phyloP scores from a whole-genome alignment of 2,113 vertebrate species.

The Lycocorax pyrrhopterus region DNA sequence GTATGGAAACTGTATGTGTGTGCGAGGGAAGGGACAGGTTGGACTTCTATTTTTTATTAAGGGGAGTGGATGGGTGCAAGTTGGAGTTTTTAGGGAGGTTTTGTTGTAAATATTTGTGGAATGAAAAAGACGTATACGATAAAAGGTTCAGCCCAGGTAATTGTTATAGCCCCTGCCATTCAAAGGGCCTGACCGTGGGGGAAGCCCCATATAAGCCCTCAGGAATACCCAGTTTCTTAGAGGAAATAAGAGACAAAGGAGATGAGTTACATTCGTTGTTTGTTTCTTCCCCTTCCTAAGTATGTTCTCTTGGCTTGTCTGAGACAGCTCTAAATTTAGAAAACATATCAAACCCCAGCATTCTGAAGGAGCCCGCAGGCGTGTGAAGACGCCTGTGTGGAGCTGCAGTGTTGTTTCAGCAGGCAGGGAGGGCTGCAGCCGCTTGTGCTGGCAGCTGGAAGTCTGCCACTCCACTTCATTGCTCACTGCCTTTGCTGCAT shows the following conservation, averaged over 20 bases:
- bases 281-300: neutral
- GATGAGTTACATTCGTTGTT: neutral
- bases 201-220: neutral
- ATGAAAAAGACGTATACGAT: neutral
- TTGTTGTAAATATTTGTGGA: neutral
- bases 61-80: neutral
- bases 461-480: neutral
- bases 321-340: conserved; percentile 3
- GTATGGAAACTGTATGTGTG: neutral
- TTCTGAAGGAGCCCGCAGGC: neutral
- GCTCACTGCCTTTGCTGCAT: neutral
- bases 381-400: neutral
- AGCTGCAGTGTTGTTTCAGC: neutral
- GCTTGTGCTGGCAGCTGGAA: neutral
- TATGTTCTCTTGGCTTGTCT: neutral
- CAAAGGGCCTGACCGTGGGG: accelerated
- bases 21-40: neutral
- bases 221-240: neutral
- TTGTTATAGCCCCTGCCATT: neutral
- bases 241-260: neutral
- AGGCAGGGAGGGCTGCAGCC: neutral
- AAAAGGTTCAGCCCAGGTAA: neutral
- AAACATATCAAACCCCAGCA: neutral
- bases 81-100: neutral
- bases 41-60: neutral